Base-by-base conservation (phyloP, 2,888 invertebrate genomes). In the Cylloceria caligata region DNA sequence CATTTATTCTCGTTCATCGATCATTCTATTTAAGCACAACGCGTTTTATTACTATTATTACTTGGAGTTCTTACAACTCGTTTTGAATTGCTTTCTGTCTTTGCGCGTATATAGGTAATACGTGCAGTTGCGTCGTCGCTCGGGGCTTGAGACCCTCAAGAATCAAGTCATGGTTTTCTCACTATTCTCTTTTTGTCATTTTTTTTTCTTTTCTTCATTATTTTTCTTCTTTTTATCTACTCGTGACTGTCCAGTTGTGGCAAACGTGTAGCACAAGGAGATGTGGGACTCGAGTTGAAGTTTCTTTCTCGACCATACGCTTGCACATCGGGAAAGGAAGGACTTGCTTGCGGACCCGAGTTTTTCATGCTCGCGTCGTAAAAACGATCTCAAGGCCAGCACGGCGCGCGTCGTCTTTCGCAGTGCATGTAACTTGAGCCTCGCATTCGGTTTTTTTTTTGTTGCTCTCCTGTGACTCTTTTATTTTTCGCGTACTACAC, bases 351-450 rank as follows among this genome's bases (percentile, higher is more conserved):
- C 78, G 39, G 16, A 34, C 24, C 45, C n/a, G 3, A 45, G 57
- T 78, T 78, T 78, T 57, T 57, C 72, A 67, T 49, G 39, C 47
- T 67, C 21, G 45, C 57, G 67, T 57, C 47, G 47, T 60, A 68
- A 39, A 79, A 68, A 73, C 67, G 68, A 73, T 73, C 49, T 73
- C 79, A 79, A 79, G 79, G 79, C 45, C 79, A 34, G 57, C 57
- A 27, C 30, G 72, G 57, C 30, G 65, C 47, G 65, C 64, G 71
- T 55, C 36, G 57, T 39, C 55, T 65, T 27, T 72, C 57, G 39
- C 36, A 21, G 19, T 65, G 71, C 55, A 71, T 45, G 30, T 45
- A 52, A 36, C 27, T 49, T 7, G 49, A 5, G 42, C 62, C 39
- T 60, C 57, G 65, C 30, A 34, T 62, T 76, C 11, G 0, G 52